Conservation (phyloP, 2,888 invertebrate genomes). For the Orthosia gothica region DNA sequence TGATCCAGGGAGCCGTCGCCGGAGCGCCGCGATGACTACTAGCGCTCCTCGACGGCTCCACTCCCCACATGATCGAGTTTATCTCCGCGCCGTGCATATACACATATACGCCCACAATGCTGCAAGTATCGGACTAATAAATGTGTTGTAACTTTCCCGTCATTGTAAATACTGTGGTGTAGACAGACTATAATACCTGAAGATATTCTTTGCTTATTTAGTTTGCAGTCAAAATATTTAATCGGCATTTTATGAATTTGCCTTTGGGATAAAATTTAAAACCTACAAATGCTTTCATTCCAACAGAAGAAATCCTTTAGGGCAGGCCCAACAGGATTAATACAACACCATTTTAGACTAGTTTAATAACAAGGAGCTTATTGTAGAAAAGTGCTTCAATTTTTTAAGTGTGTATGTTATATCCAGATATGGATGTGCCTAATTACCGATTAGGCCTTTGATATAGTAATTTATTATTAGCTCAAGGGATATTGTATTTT, state of each 20-base stretch:
- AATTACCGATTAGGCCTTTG: slow-evolving; percentile 63
- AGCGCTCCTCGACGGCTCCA: slow-evolving; percentile 83
- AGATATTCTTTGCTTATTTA: slow-evolving; percentile 34
- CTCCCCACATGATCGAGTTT: slow-evolving; percentile 56
- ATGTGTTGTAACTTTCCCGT: slow-evolving; percentile 48
- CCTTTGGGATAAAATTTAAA: slow-evolving; percentile 8
- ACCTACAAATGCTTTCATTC: slow-evolving; percentile 8
- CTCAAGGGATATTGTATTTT: slow-evolving; percentile 63
- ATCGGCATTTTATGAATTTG: slow-evolving; percentile 19
- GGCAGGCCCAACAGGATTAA: slow-evolving; percentile 60
- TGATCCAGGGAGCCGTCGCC: slow-evolving; percentile 91
- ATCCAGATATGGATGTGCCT: slow-evolving; percentile 63
- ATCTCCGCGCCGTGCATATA: slow-evolving; percentile 58
- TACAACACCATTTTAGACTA: slow-evolving; percentile 72
- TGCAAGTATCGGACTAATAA: slow-evolving; percentile 57
- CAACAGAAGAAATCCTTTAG: slow-evolving; percentile 29
- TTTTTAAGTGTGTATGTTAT: slow-evolving; percentile 67
- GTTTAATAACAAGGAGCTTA: slow-evolving; percentile 79
- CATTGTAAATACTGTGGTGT: slow-evolving; percentile 66
- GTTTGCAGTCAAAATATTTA: slow-evolving; percentile 12
- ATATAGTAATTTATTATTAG: slow-evolving; percentile 65
- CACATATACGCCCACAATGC: slow-evolving; percentile 61
- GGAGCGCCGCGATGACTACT: slow-evolving; percentile 85
- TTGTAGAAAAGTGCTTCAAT: slow-evolving; percentile 74
- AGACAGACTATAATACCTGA: slow-evolving; percentile 26